These are phyloP conservation scores for Chionoecetes opilio DNA, from an alignment of 1,140 invertebrate species.

Conservation along the genomic window DNA sequence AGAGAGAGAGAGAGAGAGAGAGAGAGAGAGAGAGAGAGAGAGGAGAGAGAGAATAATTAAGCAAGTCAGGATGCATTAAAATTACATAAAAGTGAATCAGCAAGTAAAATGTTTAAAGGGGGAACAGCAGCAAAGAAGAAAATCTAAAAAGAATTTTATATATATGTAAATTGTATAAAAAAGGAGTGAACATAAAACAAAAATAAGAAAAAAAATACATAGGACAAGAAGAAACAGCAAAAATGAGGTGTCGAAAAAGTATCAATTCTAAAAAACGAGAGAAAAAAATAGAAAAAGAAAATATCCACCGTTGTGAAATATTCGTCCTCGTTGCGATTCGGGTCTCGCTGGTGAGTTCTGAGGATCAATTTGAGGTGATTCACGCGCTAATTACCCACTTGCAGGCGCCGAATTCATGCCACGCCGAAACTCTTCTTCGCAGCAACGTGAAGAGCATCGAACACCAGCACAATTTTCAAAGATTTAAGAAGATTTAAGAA, in stretches of 20 bases:
- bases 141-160: not conserved
- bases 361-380: slow-evolving; percentile 30
- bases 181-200: not conserved
- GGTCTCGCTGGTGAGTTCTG: slow-evolving; percentile 14
- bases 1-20: too few relatives aligned
- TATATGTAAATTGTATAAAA: not conserved
- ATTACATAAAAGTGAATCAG: too few relatives aligned
- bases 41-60: too few relatives aligned
- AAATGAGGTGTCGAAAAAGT: not conserved
- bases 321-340: not conserved
- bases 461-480: not conserved
- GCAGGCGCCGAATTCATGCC: not conserved
- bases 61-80: too few relatives aligned
- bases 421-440: not conserved
- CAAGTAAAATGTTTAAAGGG: too few relatives aligned
- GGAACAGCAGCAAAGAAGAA: not conserved
- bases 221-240: not conserved
- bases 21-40: too few relatives aligned
- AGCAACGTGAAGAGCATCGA: not conserved
- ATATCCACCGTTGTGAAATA: not conserved
- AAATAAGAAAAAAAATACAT: not conserved
- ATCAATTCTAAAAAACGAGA: too few relatives aligned
- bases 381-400: slow-evolving; percentile 18
- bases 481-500: not conserved
- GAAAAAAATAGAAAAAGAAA: not conserved